A percentile compares a stretch with the other conserved stretches of the same genome.
Conservation (phyloP, 2,888 invertebrate species). For the Himalopsyche kuldschensis region DNA sequence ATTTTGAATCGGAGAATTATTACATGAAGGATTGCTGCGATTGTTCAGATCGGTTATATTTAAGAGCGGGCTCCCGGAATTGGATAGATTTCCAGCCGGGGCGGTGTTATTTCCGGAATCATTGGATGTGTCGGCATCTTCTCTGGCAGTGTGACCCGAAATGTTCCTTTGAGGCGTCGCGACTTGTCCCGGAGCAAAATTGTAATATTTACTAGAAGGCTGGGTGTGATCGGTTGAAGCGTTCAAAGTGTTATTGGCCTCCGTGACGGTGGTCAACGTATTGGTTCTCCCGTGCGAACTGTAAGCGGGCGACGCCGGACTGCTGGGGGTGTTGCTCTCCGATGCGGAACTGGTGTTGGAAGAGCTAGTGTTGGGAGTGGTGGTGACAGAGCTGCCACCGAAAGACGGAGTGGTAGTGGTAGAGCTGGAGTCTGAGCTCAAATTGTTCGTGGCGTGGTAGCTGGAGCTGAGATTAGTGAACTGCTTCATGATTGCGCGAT, state of each 20-base stretch:
- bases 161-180: conserved; percentile 14
- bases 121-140: conserved; percentile 21
- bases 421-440: conserved; percentile 70
- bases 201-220: conserved; percentile 11
- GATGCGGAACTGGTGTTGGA: conserved; percentile 72
- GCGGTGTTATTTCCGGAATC: not conserved
- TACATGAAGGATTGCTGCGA: conserved; percentile 12
- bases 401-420: conserved; percentile 64
- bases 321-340: conserved; percentile 70
- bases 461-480: conserved; percentile 28
- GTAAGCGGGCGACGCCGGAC: conserved; percentile 67
- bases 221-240: not conserved
- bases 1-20: conserved; percentile 29
- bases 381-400: conserved; percentile 66
- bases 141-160: not conserved
- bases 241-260: not conserved
- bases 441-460: conserved; percentile 47
- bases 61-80: not conserved
- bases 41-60: conserved; percentile 16
- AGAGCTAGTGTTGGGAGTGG: conserved; percentile 69
- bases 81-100: conserved; percentile 4
- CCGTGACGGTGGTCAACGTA: not conserved
- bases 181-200: conserved; percentile 6
- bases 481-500: conserved; percentile 13
- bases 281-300: conserved; percentile 34